A percentile compares a stretch with the other conserved stretches of the same genome.
Evolutionary conservation across 2,888 invertebrate species (phyloP).

Genomic region (Epistrophe grossulariae): DNA sequence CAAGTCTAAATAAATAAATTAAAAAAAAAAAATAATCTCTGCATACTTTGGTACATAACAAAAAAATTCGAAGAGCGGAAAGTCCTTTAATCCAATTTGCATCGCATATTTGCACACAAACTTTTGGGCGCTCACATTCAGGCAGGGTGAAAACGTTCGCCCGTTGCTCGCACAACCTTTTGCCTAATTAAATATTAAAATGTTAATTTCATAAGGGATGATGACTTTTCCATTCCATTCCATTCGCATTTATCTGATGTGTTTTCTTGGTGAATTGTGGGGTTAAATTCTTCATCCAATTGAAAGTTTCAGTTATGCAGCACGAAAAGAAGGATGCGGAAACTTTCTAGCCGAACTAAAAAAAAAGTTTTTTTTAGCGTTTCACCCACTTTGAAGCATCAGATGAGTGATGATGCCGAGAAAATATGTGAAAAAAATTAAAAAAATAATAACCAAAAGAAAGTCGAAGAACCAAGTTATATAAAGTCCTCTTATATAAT

Average conservation of each 20-base stretch:
- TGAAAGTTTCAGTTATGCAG: conserved; percentile 53
- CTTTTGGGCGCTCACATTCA: conserved; percentile 38
- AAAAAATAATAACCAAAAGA: background rate
- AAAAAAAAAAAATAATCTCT: background rate
- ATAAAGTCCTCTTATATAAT: conserved; percentile 58
- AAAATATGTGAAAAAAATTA: conserved; percentile 13
- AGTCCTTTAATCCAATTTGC: conserved; percentile 74
- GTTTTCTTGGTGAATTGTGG: conserved; percentile 46
- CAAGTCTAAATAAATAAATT: conserved; percentile 4
- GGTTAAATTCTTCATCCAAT: conserved; percentile 39
- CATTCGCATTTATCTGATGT: conserved; percentile 62
- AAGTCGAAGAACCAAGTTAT: conserved; percentile 49
- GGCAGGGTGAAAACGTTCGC: background rate
- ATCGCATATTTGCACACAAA: conserved; percentile 69
- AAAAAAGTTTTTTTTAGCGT: conserved; percentile 14
- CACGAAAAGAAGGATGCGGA: background rate
- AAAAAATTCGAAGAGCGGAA: conserved; percentile 26
- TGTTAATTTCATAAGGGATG: conserved; percentile 73
- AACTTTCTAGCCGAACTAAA: conserved; percentile 6
- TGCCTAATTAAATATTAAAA: conserved; percentile 74
- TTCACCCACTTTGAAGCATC: conserved; percentile 41
- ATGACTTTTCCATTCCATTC: conserved; percentile 72
- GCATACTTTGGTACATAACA: background rate
- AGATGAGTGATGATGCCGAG: conserved; percentile 50
- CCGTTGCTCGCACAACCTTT: conserved; percentile 18